Conservation (phyloP, 2,113 vertebrate species). For the Strigops habroptila region DNA sequence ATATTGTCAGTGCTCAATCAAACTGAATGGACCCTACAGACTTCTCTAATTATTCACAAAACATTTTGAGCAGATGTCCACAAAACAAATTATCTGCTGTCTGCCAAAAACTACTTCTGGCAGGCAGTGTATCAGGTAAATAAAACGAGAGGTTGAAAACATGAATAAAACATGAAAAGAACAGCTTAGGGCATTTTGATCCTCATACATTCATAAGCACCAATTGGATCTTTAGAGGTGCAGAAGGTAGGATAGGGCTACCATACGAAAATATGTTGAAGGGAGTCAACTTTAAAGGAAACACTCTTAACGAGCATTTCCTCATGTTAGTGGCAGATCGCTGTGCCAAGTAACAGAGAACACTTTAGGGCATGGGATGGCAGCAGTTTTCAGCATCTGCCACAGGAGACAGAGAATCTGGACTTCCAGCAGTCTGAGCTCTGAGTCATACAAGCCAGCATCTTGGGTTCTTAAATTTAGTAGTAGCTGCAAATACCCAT, state of each 20-base stretch:
- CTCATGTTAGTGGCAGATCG: rapidly evolving
- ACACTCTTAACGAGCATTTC: not conserved
- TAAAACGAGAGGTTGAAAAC: constrained; percentile 38
- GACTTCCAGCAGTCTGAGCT: not conserved
- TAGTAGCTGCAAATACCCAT: not conserved
- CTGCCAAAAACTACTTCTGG: constrained; percentile 52
- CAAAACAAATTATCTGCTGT: constrained; percentile 54
- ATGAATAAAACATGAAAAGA: constrained; percentile 48
- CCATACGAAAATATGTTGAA: not conserved
- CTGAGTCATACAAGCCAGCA: rapidly evolving
- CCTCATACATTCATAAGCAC: not conserved
- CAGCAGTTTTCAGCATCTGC: not conserved
- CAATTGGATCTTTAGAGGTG: not conserved
- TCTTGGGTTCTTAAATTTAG: not conserved
- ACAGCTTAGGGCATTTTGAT: constrained; percentile 12
- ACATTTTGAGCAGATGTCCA: constrained; percentile 56
- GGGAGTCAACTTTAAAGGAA: not conserved
- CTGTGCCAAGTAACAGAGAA: not conserved
- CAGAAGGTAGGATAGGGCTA: not conserved
- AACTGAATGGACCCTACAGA: constrained; percentile 11
- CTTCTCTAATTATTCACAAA: constrained; percentile 45
- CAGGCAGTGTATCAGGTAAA: constrained; percentile 46
- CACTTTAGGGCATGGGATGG: not conserved
- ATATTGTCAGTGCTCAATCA: not conserved
- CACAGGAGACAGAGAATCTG: rapidly evolving